Conservation (phyloP, 2,113 vertebrate genomes). For the Otolemur garnettii region DNA sequence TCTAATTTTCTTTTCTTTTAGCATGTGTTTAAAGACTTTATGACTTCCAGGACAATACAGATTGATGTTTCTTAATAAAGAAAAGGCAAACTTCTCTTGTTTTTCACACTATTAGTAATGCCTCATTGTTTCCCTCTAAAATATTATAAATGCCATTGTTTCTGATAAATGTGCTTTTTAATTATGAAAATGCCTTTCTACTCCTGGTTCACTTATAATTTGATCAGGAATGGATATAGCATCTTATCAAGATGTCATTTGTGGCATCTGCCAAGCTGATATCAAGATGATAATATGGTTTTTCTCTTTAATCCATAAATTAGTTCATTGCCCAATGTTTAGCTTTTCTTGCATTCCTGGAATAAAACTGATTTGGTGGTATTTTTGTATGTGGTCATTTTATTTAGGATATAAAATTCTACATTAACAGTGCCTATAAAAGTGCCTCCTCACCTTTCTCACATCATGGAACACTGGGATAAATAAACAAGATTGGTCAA, state of each 20-base stretch:
- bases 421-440: not conserved
- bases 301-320: constrained; percentile 48
- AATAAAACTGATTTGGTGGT: constrained; percentile 35
- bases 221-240: constrained; percentile 22
- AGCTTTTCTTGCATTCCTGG: constrained; percentile 18
- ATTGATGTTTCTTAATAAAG: constrained; percentile 55
- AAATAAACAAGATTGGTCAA: not conserved
- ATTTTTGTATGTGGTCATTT: constrained; percentile 4
- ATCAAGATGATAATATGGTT: constrained; percentile 12
- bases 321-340: constrained; percentile 28
- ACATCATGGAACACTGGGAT: not conserved
- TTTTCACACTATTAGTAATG: constrained; percentile 38
- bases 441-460: not conserved
- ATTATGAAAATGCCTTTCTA: not conserved
- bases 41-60: not conserved
- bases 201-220: not conserved
- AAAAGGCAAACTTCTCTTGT: not conserved
- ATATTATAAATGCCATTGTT: constrained; percentile 9
- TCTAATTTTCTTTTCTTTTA: constrained; percentile 26
- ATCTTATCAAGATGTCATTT: constrained; percentile 9
- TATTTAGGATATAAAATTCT: constrained; percentile 6
- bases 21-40: not conserved
- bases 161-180: not conserved
- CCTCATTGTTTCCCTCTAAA: constrained; percentile 41
- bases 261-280: not conserved